Percentiles rank a stretch among this genome's conserved stretches.
These are phyloP conservation scores for Austrolebias charrua DNA, from an alignment of 2,797 vertebrate genomes.

Conservation along the genomic window DNA sequence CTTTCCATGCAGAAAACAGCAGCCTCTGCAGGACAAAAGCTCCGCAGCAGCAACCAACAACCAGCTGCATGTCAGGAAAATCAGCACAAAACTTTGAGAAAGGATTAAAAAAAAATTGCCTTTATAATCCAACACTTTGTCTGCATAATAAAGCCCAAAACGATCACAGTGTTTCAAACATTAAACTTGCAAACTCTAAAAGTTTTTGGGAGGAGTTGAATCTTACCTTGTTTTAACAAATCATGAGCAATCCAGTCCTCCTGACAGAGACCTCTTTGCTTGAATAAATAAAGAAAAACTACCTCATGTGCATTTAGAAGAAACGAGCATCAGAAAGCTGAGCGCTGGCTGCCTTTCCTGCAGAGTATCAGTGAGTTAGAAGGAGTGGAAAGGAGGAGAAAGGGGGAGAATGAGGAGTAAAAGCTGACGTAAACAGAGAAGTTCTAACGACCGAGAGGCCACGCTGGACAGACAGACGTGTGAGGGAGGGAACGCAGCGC, in stretches of 20 bases:
- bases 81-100: background rate
- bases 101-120: background rate
- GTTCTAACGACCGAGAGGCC: background rate
- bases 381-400: slow-evolving; percentile 8
- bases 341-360: slow-evolving; percentile 10
- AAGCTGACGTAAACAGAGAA: slow-evolving; percentile 22
- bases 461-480: slow-evolving; percentile 9
- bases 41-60: slow-evolving; percentile 2
- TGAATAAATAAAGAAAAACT: slow-evolving; percentile 13
- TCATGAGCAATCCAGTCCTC: slow-evolving; percentile 11
- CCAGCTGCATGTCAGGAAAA: background rate
- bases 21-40: slow-evolving; percentile 58
- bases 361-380: background rate
- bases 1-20: slow-evolving; percentile 45
- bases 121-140: background rate
- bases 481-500: slow-evolving; percentile 33
- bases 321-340: slow-evolving; percentile 14
- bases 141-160: background rate
- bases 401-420: slow-evolving; percentile 9
- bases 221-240: slow-evolving; percentile 24
- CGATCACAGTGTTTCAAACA: background rate
- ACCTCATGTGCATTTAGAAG: slow-evolving; percentile 31
- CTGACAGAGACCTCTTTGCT: slow-evolving; percentile 1
- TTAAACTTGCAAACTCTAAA: background rate
- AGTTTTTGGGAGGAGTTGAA: slow-evolving; percentile 5